Conservation (phyloP, 2,113 vertebrate species). For the Ceyx melanurus region DNA sequence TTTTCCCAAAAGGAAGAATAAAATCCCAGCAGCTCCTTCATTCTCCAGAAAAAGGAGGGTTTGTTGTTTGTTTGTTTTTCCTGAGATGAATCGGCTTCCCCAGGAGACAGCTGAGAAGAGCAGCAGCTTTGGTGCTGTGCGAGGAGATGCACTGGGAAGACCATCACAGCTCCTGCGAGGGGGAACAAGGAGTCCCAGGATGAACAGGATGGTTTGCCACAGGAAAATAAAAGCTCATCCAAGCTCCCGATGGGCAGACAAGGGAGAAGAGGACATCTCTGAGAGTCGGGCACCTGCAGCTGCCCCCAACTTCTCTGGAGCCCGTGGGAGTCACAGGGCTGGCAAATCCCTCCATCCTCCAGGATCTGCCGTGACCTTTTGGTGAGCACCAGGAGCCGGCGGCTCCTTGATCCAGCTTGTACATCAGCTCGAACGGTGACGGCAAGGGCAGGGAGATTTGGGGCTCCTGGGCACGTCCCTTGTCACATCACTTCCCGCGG, state of each 20-base stretch:
- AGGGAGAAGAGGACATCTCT: fast-evolving
- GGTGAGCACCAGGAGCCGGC: fast-evolving
- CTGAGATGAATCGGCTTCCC: background rate
- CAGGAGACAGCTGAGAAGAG: background rate
- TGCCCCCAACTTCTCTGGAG: background rate
- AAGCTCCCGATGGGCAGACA: fast-evolving
- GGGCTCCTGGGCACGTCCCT: background rate
- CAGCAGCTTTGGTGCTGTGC: background rate
- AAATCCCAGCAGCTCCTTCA: background rate
- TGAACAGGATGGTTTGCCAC: background rate
- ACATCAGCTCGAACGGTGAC: fast-evolving
- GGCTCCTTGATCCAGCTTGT: background rate
- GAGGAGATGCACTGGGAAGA: background rate
- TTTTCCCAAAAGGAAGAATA: background rate
- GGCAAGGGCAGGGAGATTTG: background rate
- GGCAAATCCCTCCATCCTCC: fast-evolving
- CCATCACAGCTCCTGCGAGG: background rate
- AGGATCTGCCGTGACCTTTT: background rate
- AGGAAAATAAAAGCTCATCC: background rate
- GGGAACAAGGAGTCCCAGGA: fast-evolving
- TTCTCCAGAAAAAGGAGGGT: background rate
- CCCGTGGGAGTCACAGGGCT: fast-evolving
- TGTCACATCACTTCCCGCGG: background rate
- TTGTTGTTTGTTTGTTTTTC: background rate
- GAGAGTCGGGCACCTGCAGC: background rate